A percentile compares a stretch with the other conserved stretches of the same genome.
Evolutionary conservation across 2,113 vertebrate genomes (phyloP).

Genomic region (Dicaeum eximium): DNA sequence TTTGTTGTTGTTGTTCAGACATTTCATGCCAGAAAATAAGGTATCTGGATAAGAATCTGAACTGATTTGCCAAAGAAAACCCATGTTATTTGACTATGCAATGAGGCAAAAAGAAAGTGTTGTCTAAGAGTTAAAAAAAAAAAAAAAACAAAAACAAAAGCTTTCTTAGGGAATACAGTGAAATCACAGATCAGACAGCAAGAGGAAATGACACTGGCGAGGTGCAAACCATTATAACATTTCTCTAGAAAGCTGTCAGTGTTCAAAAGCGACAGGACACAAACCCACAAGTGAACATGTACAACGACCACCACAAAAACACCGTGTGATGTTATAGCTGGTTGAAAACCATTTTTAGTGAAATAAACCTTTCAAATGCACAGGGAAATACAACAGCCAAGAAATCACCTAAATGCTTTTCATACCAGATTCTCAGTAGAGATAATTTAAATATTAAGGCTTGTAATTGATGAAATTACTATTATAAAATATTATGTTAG

Average conservation of each 20-base stretch:
- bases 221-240: neutral
- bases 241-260: neutral
- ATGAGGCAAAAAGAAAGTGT: neutral
- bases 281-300: neutral
- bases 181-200: neutral
- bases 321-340: fast-evolving
- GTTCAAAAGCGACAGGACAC: neutral
- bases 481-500: neutral
- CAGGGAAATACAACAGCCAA: neutral
- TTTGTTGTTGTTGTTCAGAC: neutral
- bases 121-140: neutral
- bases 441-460: constrained; percentile 11
- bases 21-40: neutral
- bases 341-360: neutral
- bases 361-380: neutral
- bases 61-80: neutral
- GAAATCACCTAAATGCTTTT: neutral
- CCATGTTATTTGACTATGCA: neutral
- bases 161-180: neutral
- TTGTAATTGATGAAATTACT: neutral
- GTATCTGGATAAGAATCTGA: neutral
- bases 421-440: neutral
- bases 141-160: neutral
- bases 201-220: neutral
- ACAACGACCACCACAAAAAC: neutral